Evolutionary conservation across 1,140 invertebrate species (phyloP).

Genomic region (Nephotettix cincticeps): DNA sequence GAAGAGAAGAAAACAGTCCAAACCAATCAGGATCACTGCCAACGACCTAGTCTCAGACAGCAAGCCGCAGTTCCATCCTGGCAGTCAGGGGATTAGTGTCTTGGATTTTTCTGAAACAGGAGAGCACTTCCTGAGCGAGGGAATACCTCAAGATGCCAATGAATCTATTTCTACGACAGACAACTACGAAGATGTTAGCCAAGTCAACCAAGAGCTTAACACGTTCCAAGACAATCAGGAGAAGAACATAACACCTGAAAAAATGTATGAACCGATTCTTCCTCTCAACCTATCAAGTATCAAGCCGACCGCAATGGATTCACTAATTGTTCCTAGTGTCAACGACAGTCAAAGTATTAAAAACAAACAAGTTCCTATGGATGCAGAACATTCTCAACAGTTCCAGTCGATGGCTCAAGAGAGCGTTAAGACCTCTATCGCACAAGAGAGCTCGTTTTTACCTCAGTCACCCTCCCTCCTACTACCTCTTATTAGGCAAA

Average conservation of each 20-base stretch:
- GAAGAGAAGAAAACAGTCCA: constrained; percentile 42
- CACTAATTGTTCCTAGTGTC: neutral
- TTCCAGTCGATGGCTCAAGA: neutral
- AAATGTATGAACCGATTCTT: constrained; percentile 27
- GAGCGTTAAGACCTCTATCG: constrained; percentile 13
- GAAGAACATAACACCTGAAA: neutral
- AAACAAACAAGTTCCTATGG: neutral
- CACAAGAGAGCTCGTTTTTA: constrained; percentile 14
- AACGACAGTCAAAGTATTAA: neutral
- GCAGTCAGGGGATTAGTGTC: constrained; percentile 9
- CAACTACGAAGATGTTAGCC: neutral
- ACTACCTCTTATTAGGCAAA: neutral
- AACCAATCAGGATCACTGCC: constrained; percentile 40
- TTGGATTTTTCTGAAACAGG: neutral
- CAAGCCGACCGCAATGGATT: constrained; percentile 22
- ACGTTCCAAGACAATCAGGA: neutral
- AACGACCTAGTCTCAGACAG: constrained; percentile 21
- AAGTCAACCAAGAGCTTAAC: neutral
- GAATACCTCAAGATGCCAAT: too few relatives aligned
- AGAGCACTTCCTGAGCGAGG: neutral
- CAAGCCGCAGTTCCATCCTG: neutral
- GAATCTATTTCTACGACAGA: neutral
- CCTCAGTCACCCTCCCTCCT: constrained; percentile 4
- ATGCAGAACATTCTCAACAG: neutral
- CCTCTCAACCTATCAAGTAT: constrained; percentile 34